A percentile compares a stretch with the other conserved stretches of the same genome.
These are phyloP conservation scores for Eupithecia pulchellata DNA, from an alignment of 2,888 invertebrate genomes.

Conservation along the genomic window DNA sequence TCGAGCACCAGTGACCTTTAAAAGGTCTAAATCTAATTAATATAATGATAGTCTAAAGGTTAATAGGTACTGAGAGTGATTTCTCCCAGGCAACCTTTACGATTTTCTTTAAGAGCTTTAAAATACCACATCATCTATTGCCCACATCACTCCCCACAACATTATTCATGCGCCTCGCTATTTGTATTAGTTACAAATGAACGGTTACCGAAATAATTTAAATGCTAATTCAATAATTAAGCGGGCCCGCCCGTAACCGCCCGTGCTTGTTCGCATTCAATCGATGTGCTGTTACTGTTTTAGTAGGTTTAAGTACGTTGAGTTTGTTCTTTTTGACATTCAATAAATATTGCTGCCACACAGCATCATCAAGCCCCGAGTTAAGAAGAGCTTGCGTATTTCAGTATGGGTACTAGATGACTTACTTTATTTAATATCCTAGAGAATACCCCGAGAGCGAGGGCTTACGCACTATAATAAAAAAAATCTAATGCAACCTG, in stretches of 20 bases:
- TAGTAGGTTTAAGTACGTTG: conserved; percentile 31
- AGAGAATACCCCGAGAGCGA: too few relatives aligned
- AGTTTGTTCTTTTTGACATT: conserved; percentile 13
- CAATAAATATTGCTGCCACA: conserved; percentile 16
- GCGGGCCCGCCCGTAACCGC: conserved; percentile 76
- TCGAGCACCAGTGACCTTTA: too few relatives aligned
- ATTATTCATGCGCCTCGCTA: conserved; percentile 83
- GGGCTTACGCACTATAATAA: too few relatives aligned
- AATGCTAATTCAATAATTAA: conserved; percentile 86
- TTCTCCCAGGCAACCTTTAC: too few relatives aligned
- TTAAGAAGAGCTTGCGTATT: too few relatives aligned
- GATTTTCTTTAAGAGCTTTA: neutral
- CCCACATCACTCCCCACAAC: conserved; percentile 55
- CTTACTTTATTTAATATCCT: too few relatives aligned
- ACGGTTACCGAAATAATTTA: conserved; percentile 86
- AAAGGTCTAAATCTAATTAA: too few relatives aligned
- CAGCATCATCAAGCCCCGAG: too few relatives aligned
- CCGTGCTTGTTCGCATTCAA: conserved; percentile 63
- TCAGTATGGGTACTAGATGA: too few relatives aligned
- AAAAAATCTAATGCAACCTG: too few relatives aligned
- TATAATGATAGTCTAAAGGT: too few relatives aligned
- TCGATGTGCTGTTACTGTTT: conserved; percentile 59
- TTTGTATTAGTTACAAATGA: conserved; percentile 86
- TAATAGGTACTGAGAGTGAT: too few relatives aligned
- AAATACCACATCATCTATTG: conserved; percentile 31